Evolutionary conservation across 2,888 invertebrate species (phyloP).

Genomic region (Eugnorisma glareosa): DNA sequence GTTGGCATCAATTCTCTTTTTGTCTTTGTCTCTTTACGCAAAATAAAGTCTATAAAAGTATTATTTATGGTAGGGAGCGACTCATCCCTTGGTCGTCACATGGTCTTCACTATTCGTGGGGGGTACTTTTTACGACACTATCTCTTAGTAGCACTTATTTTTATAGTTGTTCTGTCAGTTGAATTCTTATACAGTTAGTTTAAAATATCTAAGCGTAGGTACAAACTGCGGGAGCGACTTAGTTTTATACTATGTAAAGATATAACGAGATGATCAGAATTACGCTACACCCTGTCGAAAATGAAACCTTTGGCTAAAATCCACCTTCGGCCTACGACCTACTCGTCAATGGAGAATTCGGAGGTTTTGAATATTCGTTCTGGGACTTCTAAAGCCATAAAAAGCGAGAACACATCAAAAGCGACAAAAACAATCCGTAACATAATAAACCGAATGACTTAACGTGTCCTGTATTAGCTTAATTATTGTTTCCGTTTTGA

Average conservation of each 20-base stretch:
- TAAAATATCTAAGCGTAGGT: too few species aligned
- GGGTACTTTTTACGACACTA: background rate
- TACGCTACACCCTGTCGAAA: too few species aligned
- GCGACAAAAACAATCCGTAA: background rate
- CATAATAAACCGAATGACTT: background rate
- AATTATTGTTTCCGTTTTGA: constrained; percentile 42
- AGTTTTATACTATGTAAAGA: too few species aligned
- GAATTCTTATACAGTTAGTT: too few species aligned
- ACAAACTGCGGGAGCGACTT: too few species aligned
- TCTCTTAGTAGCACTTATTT: background rate
- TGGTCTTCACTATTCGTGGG: background rate
- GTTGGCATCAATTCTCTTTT: constrained; percentile 2
- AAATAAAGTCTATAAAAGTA: background rate
- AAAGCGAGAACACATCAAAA: background rate
- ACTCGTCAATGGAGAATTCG: background rate
- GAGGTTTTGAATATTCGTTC: background rate
- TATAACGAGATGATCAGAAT: too few species aligned
- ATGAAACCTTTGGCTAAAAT: background rate
- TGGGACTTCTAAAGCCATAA: background rate
- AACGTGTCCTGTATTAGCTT: background rate
- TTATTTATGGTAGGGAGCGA: background rate
- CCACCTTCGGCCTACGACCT: background rate
- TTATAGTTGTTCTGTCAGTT: background rate
- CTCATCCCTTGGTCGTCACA: background rate
- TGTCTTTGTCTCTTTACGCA: background rate